A percentile compares a stretch with the other conserved stretches of the same genome.
phyloP scores from a whole-genome alignment of 2,113 vertebrate genomes.

The Toxotes chatareus region DNA sequence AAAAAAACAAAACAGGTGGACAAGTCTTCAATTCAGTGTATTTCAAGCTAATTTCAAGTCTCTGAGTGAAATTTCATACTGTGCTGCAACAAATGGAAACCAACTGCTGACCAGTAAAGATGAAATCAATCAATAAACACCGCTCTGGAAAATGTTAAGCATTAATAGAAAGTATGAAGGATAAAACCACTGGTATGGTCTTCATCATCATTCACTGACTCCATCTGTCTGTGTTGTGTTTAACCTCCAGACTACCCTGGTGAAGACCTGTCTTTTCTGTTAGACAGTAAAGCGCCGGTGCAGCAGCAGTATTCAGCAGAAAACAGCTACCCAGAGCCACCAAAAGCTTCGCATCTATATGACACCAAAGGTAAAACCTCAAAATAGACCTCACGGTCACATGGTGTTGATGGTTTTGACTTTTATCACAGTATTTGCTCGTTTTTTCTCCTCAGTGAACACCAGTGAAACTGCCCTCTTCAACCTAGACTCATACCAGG shows the following conservation, averaged over 20 bases:
- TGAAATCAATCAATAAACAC: background rate
- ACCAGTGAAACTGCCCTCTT: conserved; percentile 71
- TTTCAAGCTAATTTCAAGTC: background rate
- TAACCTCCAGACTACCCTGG: conserved; percentile 84
- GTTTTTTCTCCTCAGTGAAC: conserved; percentile 48
- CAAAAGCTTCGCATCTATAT: conserved; percentile 68
- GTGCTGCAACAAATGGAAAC: background rate
- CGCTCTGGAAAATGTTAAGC: too few species aligned
- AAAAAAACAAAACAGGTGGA: background rate
- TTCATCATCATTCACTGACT: conserved; percentile 28
- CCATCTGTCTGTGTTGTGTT: conserved; percentile 62
- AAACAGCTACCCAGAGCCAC: conserved; percentile 64
- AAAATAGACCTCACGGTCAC: background rate
- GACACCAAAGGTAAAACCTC: conserved; percentile 75
- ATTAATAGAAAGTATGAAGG: background rate
- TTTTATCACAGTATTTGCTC: background rate
- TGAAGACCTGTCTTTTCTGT: conserved; percentile 88
- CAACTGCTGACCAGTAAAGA: background rate
- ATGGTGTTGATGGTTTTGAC: background rate
- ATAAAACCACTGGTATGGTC: background rate
- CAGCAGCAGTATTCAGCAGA: conserved; percentile 76
- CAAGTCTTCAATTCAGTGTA: background rate
- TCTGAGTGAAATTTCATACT: background rate
- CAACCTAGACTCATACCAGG: conserved; percentile 82
- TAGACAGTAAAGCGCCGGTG: conserved; percentile 80